These are phyloP conservation scores for Sicus ferrugineus DNA, from an alignment of 2,888 invertebrate species.

Conservation along the genomic window DNA sequence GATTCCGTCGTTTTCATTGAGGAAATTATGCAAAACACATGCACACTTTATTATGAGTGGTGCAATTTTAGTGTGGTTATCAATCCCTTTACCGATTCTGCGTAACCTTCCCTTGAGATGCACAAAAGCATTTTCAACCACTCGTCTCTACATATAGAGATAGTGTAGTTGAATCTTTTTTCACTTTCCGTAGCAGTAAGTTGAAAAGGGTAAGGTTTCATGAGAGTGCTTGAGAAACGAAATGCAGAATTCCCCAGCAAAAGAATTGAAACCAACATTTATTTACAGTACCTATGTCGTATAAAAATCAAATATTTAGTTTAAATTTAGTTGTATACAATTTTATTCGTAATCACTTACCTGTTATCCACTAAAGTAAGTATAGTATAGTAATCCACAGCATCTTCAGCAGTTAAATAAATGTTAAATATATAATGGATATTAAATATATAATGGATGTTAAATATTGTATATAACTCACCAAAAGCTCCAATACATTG, in stretches of 20 bases:
- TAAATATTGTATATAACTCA: not conserved
- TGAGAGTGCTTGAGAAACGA: slow-evolving; percentile 15
- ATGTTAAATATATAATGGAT: too few species aligned
- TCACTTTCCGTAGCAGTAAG: slow-evolving; percentile 15
- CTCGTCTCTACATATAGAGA: slow-evolving; percentile 27
- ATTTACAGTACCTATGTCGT: not conserved
- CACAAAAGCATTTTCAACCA: slow-evolving; percentile 32
- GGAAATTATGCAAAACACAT: too few species aligned
- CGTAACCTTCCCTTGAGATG: slow-evolving; percentile 23
- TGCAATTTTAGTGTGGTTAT: too few species aligned
- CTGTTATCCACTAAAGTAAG: not conserved
- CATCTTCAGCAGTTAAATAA: not conserved
- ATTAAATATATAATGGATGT: not conserved
- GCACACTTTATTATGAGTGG: too few species aligned
- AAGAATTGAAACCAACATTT: not conserved
- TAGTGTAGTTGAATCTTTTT: slow-evolving; percentile 27
- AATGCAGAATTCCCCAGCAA: slow-evolving; percentile 26
- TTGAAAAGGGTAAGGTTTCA: slow-evolving; percentile 28
- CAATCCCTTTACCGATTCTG: slow-evolving; percentile 23
- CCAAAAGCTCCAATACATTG: not conserved
- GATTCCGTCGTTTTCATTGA: too few species aligned
- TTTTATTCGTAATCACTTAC: not conserved
- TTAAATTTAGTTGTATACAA: not conserved
- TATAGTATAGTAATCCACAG: not conserved
- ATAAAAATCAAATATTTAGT: not conserved